Evolutionary conservation across 2,797 vertebrate genomes (phyloP), one percentile per base, ranked within the genome.

Genomic region (Eupleurogrammus muticus): DNA sequence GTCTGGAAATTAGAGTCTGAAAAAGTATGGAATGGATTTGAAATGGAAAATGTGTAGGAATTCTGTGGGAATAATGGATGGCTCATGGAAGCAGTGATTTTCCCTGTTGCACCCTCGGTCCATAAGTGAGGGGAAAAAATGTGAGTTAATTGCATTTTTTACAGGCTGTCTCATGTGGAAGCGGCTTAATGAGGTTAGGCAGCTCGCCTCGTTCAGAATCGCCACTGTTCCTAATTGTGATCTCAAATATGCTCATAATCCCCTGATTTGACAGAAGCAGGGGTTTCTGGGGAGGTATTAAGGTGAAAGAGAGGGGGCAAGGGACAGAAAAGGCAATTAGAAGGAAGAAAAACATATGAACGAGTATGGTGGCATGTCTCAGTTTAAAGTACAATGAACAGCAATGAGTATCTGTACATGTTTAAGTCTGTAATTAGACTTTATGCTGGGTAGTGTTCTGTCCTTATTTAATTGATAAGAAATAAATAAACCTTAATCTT

Each of bases 181-280:
- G 86, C 80, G 51, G 77, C 81, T 87, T 93, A 93, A 93, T 90
- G 88, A 93, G 89, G 88, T 92, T 85, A 87, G 90, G 87, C 92
- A 89, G 90, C 79, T 90, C 67, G 81, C 73, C 85, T 89, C 73
- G 65, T 80, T 76, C 76, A 90, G 83, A 90, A 85, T 75, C 74
- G 38, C 81, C 75, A 85, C 84, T 62, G 79, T 70, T 87, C 82
- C 90, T 92, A 93, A 93, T 92, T 92, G 89, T 89, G 90, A 91
- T 91, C 87, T 92, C 86, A 92, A 85, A 91, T 89, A 90, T 90
- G 88, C 86, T 88, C 81, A 79, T 91, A 93, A 94, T 94, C 90
- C 86, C 79, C 81, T 76, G 77, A 87, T 90, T 82, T 90, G 88
- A 92, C 77, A 81, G 84, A 87, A 66, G 87, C 76, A 36, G 69